These are phyloP conservation scores for Heterocephalus glaber DNA, from an alignment of 2,113 vertebrate genomes.

Conservation along the genomic window DNA sequence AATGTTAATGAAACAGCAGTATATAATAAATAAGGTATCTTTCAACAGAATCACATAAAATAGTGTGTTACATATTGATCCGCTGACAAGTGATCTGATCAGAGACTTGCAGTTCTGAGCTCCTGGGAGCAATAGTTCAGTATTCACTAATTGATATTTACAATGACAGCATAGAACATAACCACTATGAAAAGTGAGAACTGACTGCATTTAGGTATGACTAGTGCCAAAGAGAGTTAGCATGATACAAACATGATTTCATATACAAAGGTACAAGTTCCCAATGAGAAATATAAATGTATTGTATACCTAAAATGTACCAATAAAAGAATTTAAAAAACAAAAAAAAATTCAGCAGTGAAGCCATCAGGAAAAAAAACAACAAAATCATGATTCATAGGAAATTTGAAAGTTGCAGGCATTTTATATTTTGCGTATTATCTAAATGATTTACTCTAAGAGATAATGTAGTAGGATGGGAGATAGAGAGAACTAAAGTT, in stretches of 20 bases:
- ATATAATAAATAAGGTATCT: not conserved
- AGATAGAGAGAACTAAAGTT: not conserved
- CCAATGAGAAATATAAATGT: too few species aligned
- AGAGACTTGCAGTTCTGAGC: not conserved
- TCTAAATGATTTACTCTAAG: not conserved
- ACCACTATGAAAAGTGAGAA: not conserved
- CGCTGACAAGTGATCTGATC: not conserved
- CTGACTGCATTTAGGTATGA: not conserved
- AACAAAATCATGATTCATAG: too few species aligned
- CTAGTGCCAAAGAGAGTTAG: not conserved
- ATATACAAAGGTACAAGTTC: too few species aligned
- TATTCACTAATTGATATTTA: not conserved
- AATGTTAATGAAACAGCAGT: too few species aligned
- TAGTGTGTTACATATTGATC: not conserved
- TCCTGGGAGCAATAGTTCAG: not conserved
- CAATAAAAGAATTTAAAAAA: too few species aligned
- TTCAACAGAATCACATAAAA: not conserved
- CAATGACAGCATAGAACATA: rapidly evolving
- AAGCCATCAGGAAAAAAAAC: too few species aligned
- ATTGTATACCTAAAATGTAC: too few species aligned
- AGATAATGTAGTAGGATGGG: not conserved
- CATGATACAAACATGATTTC: not conserved
- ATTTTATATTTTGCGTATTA: not conserved
- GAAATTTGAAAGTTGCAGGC: not conserved
- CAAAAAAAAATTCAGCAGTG: too few species aligned